Conservation (phyloP, 2,797 vertebrate genomes). For the Cygnus olor region DNA sequence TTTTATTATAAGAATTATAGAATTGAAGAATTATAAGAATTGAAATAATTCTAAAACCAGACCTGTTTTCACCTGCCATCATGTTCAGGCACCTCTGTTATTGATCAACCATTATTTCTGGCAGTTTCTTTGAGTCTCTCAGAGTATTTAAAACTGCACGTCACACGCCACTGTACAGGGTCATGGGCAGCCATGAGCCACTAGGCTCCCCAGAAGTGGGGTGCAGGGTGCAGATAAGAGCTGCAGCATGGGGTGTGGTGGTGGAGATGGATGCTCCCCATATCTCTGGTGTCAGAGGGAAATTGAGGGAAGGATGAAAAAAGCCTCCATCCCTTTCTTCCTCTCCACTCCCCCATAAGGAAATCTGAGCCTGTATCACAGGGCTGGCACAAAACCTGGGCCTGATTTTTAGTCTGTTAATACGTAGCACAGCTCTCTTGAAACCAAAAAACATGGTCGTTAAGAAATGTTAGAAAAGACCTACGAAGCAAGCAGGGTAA, state of each 20-base stretch:
- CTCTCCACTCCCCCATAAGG: neutral
- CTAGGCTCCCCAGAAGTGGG: neutral
- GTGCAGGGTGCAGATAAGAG: neutral
- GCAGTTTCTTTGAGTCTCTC: neutral
- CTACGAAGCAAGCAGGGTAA: neutral
- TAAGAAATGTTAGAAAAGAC: neutral
- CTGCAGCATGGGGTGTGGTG: neutral
- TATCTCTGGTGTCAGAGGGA: neutral
- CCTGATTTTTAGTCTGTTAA: neutral
- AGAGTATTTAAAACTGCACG: neutral
- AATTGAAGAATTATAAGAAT: neutral
- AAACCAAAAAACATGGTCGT: neutral
- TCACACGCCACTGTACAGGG: neutral
- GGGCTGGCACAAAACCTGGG: neutral
- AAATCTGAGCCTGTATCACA: neutral
- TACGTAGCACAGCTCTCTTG: neutral
- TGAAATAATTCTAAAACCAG: neutral
- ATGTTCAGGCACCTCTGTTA: neutral
- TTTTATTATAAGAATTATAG: neutral
- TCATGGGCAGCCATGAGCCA: neutral
- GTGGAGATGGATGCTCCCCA: fast-evolving
- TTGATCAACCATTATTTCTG: neutral
- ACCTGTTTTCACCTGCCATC: neutral
- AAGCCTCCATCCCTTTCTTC: neutral
- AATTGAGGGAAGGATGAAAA: neutral